phyloP scores from a whole-genome alignment of 2,113 vertebrate genomes.

The Lophius piscatorius region DNA sequence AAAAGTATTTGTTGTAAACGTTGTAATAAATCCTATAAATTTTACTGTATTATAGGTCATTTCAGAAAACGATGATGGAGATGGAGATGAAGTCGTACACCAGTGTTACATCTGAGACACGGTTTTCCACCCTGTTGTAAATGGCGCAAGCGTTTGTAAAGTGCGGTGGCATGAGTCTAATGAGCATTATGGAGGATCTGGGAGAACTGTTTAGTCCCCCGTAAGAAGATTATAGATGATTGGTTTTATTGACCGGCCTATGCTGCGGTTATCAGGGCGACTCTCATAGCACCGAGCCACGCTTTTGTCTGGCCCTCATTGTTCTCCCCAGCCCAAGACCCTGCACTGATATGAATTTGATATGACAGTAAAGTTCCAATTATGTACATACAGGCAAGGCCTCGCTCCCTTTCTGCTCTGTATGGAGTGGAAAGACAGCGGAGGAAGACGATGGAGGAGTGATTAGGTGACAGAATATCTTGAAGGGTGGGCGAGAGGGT shows the following conservation, averaged over 20 bases:
- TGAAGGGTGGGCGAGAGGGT: constrained; percentile 30
- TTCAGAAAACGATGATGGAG: constrained; percentile 16
- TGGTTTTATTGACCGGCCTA: constrained; percentile 82
- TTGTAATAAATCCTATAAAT: constrained; percentile 6
- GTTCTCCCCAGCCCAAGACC: constrained; percentile 53
- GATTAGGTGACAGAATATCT: constrained; percentile 53
- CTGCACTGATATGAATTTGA: constrained; percentile 79
- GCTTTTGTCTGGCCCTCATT: constrained; percentile 73
- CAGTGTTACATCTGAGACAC: constrained; percentile 26
- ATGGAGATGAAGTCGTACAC: constrained; percentile 24
- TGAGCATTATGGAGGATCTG: constrained; percentile 60
- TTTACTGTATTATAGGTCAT: constrained; percentile 1
- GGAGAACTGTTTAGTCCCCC: constrained; percentile 64
- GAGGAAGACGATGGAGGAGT: constrained; percentile 37
- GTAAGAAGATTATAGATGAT: constrained; percentile 82
- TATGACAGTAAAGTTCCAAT: constrained; percentile 82
- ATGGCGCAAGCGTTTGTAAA: constrained; percentile 27
- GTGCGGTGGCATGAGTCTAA: constrained; percentile 39
- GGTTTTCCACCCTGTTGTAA: constrained; percentile 35
- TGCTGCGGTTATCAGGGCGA: constrained; percentile 76
- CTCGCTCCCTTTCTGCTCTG: constrained; percentile 57
- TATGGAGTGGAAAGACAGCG: constrained; percentile 33
- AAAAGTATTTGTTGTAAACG: constrained; percentile 10
- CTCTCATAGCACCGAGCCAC: constrained; percentile 57
- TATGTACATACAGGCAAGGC: constrained; percentile 72